Evolutionary conservation across 2,797 vertebrate genomes (phyloP).

Genomic region (Phaenicophaeus curvirostris): DNA sequence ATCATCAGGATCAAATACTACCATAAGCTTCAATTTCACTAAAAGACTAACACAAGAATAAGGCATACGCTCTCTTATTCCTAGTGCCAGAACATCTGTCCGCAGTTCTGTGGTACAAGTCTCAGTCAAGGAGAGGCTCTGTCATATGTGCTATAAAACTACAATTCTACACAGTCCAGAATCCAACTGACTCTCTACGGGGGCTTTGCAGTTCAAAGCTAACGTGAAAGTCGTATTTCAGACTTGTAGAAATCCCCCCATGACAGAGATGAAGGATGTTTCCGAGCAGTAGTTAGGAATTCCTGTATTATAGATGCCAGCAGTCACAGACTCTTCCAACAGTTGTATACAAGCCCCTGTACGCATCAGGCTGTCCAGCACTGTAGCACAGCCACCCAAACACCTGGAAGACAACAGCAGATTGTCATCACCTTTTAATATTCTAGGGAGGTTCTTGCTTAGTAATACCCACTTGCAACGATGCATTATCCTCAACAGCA

Average conservation of each 20-base stretch:
- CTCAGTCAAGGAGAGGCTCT: background rate
- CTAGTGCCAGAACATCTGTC: background rate
- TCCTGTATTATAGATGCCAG: background rate
- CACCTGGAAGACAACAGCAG: background rate
- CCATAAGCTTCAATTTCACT: background rate
- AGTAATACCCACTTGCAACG: background rate
- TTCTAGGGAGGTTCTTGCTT: background rate
- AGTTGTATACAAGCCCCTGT: accelerated
- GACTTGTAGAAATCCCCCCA: background rate
- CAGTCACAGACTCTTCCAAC: background rate
- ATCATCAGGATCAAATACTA: background rate
- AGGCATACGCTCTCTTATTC: accelerated
- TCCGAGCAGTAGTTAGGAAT: background rate
- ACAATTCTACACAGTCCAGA: background rate
- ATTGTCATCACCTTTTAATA: background rate
- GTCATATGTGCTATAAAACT: background rate
- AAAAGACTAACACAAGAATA: background rate
- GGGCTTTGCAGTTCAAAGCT: background rate
- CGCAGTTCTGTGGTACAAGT: background rate
- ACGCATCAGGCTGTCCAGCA: background rate
- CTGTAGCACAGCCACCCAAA: background rate
- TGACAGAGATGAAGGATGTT: background rate
- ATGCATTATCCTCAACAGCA: background rate
- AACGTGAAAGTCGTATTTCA: background rate
- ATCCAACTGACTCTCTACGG: background rate